Evolutionary conservation across 2,888 invertebrate genomes (phyloP), one percentile per base, ranked within the genome.

Genomic region (Cryptophagus acutangulus): DNA sequence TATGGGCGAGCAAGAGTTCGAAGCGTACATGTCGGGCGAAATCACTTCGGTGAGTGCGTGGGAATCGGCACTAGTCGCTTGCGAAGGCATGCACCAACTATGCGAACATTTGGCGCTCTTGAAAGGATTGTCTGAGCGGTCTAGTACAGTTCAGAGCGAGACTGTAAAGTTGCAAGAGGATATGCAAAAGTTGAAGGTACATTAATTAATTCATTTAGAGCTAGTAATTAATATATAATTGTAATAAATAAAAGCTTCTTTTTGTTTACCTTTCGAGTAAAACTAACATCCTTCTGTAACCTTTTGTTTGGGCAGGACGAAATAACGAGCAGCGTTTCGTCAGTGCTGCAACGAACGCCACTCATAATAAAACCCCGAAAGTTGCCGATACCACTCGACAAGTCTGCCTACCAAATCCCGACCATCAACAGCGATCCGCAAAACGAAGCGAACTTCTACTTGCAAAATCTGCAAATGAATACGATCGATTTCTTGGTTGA

Each of bases 1-100:
- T 63, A 87, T 99, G 83, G 81, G 88, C 10, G 79, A 82, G 59
- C 86, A 88, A 52, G 95, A 97, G 69, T 99, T 96, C 63, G 84
- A 93, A 55, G 84, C 87, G 14, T 90, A 94, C 69, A 94, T 97
- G 74, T 86, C 87, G 6, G 96, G 97, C 17, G 85, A 89, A 48
- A 82, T 89, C 41, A 82, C 89, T 8, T 87, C 89, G 13, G 90
- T 91, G 36, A 84, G 83, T 52, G 81, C 82, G 3, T 85, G 85
- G 79, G 84, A 85, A 62, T 87, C 86, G 16, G 87, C 89, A 3
- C 67, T 89, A 38, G 79, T 87, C 36, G 83, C 88, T 52, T 88
- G 88, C 62, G 89, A 88, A 66, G 86, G 88, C 46, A 75, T 88
- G 61, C 87, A 89, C 51, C 78, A 92, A 46, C 82, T 92, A 61